Percentiles rank a stretch among this genome's conserved stretches.
These are phyloP conservation scores for Nyctereutes procyonoides DNA, from an alignment of 2,113 vertebrate genomes.

Conservation along the genomic window DNA sequence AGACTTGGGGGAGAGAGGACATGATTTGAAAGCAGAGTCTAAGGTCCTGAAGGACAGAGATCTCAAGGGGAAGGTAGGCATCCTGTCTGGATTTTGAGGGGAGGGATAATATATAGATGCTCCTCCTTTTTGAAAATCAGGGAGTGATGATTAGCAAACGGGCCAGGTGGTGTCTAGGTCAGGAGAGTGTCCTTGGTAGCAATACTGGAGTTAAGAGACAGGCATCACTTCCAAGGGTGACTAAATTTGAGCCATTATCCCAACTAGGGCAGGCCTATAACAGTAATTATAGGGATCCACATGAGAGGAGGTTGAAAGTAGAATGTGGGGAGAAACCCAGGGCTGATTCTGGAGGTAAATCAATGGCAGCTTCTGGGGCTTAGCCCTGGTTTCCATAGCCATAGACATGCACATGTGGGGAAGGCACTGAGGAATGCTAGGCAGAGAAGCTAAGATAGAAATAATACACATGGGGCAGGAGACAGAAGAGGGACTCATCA, in stretches of 20 bases:
- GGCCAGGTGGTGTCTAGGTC: neutral
- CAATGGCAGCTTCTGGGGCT: neutral
- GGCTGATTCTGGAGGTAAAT: neutral
- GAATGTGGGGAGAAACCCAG: neutral
- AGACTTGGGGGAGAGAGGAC: neutral
- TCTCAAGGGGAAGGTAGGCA: neutral
- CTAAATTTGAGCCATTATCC: neutral
- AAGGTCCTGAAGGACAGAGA: neutral
- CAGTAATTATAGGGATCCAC: neutral
- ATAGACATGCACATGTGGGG: neutral
- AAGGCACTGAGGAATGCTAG: neutral
- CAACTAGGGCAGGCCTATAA: neutral
- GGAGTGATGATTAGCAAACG: neutral
- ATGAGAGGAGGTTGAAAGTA: neutral
- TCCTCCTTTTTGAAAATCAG: neutral
- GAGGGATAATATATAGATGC: rapidly evolving
- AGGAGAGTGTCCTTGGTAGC: neutral
- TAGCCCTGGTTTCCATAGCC: neutral
- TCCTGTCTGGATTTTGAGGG: neutral
- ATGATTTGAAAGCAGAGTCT: neutral
- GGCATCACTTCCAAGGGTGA: neutral
- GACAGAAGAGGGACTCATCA: neutral
- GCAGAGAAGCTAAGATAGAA: neutral
- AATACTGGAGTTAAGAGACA: neutral
- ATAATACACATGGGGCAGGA: too few species aligned